Evolutionary conservation across 2,888 invertebrate genomes (phyloP).

Genomic region (Sesia apiformis): DNA sequence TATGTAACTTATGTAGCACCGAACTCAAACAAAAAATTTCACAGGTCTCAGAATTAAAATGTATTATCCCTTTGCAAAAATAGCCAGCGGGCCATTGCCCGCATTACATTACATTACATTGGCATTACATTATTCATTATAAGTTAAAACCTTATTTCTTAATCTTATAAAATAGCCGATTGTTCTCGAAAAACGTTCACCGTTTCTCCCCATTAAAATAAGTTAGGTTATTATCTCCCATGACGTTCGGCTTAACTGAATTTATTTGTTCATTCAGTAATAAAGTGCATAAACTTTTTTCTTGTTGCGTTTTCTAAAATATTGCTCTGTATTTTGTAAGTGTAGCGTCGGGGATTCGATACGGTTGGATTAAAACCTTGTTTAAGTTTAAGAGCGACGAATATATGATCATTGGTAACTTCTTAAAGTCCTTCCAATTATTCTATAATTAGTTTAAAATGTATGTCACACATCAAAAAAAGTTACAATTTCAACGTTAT

Average conservation of each 20-base stretch:
- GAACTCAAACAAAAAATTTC: neutral
- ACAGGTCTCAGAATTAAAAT: neutral
- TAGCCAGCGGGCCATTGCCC: neutral
- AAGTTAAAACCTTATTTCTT: neutral
- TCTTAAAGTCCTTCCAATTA: too few relatives aligned
- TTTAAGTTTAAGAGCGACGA: too few relatives aligned
- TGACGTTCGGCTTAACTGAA: constrained; percentile 43
- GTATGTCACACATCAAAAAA: too few relatives aligned
- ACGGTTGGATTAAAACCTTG: neutral
- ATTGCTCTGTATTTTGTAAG: constrained; percentile 44
- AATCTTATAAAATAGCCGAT: constrained; percentile 19
- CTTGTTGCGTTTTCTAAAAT: constrained; percentile 38
- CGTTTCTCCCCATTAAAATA: constrained; percentile 31
- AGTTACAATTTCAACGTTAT: too few relatives aligned
- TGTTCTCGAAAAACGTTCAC: constrained; percentile 30
- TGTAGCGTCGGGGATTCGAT: constrained; percentile 35
- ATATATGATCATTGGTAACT: too few relatives aligned
- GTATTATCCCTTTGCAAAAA: constrained; percentile 1
- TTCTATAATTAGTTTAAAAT: too few relatives aligned
- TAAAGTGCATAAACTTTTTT: constrained; percentile 37
- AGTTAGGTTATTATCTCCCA: constrained; percentile 49
- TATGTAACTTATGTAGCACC: neutral
- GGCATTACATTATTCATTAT: neutral
- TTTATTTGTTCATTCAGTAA: constrained; percentile 58
- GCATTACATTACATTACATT: neutral